Conservation (phyloP, 2,888 invertebrate species). For the Zele albiditarsus region DNA sequence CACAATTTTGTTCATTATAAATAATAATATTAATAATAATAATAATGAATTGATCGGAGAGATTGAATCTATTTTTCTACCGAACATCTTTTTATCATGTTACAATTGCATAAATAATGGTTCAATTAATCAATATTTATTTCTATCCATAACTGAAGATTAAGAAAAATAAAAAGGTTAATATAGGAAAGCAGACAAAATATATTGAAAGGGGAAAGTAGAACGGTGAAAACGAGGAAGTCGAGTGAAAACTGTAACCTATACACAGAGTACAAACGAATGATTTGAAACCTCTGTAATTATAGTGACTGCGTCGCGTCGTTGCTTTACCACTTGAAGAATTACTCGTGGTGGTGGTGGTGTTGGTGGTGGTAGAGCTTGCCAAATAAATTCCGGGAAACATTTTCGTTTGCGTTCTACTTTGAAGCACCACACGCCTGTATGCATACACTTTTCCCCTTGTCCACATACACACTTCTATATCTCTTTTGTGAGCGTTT, state of each 20-base stretch:
- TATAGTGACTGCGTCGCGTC: constrained; percentile 48
- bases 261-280: constrained; percentile 48
- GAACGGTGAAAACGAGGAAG: constrained; percentile 72
- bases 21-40: not conserved
- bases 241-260: constrained; percentile 67
- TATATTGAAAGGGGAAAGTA: constrained; percentile 63
- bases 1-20: not conserved
- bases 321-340: constrained; percentile 4
- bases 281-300: constrained; percentile 58
- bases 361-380: constrained; percentile 41
- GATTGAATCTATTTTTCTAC: no score
- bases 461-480: no score
- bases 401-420: constrained; percentile 47
- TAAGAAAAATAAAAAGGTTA: constrained; percentile 24
- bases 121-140: no score
- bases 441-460: not conserved
- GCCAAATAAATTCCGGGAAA: constrained; percentile 53
- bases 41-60: not conserved
- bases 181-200: constrained; percentile 11
- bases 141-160: not conserved
- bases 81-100: no score
- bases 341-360: constrained; percentile 21
- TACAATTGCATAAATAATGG: no score
- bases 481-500: no score
- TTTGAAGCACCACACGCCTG: constrained; percentile 3